Conservation (phyloP, 2,113 vertebrate genomes). For the Tinamus guttatus region DNA sequence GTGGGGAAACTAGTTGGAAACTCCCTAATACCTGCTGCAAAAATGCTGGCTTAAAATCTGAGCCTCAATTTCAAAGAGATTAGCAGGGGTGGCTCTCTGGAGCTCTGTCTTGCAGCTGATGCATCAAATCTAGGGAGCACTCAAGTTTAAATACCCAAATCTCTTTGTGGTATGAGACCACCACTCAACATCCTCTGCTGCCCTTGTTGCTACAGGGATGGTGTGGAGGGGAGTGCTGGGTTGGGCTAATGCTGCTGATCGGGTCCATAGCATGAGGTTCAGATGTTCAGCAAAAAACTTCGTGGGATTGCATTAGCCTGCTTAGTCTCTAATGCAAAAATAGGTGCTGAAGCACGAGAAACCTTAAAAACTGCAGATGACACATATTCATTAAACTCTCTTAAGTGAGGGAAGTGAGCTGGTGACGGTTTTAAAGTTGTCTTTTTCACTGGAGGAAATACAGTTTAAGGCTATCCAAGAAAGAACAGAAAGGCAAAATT, state of each 20-base stretch:
- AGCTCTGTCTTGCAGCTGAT: neutral
- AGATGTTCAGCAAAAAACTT: neutral
- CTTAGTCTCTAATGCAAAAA: neutral
- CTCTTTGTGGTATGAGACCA: neutral
- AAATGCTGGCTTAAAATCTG: neutral
- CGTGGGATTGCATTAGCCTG: neutral
- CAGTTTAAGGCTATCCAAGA: neutral
- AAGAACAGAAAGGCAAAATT: neutral
- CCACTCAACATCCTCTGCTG: accelerated
- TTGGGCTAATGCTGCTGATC: neutral
- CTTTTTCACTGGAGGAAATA: neutral
- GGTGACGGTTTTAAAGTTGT: constrained; percentile 9
- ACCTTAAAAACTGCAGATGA: neutral
- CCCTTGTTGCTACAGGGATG: accelerated
- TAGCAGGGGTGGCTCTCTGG: neutral
- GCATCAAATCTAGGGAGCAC: neutral
- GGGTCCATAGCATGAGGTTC: accelerated
- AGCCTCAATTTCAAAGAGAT: neutral
- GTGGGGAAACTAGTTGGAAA: neutral
- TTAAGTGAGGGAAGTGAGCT: neutral
- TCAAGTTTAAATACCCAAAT: neutral
- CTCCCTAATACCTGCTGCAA: neutral
- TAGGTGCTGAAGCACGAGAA: neutral
- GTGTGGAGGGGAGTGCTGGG: neutral
- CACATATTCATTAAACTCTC: constrained; percentile 12